Base-by-base conservation (phyloP, 1,140 invertebrate species). In the Chironomus striatipennis region DNA sequence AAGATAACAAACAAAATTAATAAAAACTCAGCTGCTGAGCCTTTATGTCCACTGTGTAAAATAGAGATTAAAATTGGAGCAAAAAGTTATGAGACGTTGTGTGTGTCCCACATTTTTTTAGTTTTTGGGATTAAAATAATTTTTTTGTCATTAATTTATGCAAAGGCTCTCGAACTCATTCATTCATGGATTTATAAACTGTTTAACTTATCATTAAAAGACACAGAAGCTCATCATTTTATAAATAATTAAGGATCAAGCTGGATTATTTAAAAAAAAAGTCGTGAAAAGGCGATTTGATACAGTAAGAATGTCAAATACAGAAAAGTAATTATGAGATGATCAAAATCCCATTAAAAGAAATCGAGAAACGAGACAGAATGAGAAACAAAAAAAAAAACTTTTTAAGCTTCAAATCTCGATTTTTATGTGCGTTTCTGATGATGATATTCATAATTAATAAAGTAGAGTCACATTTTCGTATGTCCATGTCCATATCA, bases 81-180 rank as follows among this genome's bases (percentile, higher is more conserved):
- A 57, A 10, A 57, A 57, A 57, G n/a, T 57, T 4, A 57, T 10
- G n/a, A n/a, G 47, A 12, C 47, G 18, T 18, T 70, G 65, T 70
- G 65, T 18, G 65, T 70, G 17, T 70, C 18, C 65, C 18, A n/a
- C 47, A 20, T 8, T 20, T 20, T 70, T 15, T 12, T 70, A 6
- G n/a, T 6, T 2, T 8, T 18, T 70, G 65, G 65, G 65, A 70
- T 70, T 70, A 70, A 70, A 18, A 57, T 57, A 10, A 57, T 57
- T 12, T 57, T n/a, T 10, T 57, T 70, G 65, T 21, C 9, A 21
- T 57, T 70, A 70, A 70, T 70, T 70, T 70, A 70, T 70, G 65
- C 65, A 70, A 70, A 70, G 65, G 20, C 65, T 70, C 20, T 20
- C 18, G 18, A 7, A 18, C 20, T 70, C 65, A 70, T 18, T 67